Percentiles rank a stretch among this genome's conserved stretches.
phyloP scores from a whole-genome alignment of 1,140 invertebrate genomes.

The Augochlora pura region DNA sequence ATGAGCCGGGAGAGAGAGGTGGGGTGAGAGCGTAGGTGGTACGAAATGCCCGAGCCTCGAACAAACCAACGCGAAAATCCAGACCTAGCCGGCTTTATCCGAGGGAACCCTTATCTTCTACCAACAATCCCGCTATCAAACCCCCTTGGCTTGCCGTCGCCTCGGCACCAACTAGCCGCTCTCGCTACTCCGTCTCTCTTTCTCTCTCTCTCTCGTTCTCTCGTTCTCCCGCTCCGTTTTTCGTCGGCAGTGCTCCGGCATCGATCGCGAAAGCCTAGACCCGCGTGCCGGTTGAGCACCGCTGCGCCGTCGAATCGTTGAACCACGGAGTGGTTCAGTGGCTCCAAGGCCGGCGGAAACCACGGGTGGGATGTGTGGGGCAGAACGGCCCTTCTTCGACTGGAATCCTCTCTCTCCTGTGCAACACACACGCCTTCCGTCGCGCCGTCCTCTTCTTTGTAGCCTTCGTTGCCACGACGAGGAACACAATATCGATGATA shows the following conservation, averaged over 20 bases:
- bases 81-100: slow-evolving; percentile 27
- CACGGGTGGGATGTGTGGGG: slow-evolving; percentile 73
- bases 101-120: slow-evolving; percentile 42
- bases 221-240: background rate
- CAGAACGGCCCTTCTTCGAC: slow-evolving; percentile 67
- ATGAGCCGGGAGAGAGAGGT: background rate
- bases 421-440: slow-evolving; percentile 47
- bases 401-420: slow-evolving; percentile 63
- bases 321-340: slow-evolving; percentile 81
- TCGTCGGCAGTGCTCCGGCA: background rate
- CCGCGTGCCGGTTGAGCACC: slow-evolving; percentile 70
- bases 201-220: no score
- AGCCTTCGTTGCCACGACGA: slow-evolving; percentile 46
- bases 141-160: slow-evolving; percentile 8
- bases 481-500: slow-evolving; percentile 29
- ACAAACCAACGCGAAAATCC: slow-evolving; percentile 40
- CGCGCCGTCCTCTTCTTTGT: slow-evolving; percentile 50
- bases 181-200: no score
- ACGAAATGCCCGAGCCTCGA: slow-evolving; percentile 21
- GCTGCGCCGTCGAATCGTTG: slow-evolving; percentile 79
- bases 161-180: slow-evolving; percentile 30
- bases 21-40: slow-evolving; percentile 45
- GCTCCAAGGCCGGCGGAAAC: slow-evolving; percentile 81
- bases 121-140: slow-evolving; percentile 56
- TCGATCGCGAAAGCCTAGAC: background rate